These are phyloP conservation scores for Upupa epops DNA, from an alignment of 2,113 vertebrate genomes.

Conservation along the genomic window DNA sequence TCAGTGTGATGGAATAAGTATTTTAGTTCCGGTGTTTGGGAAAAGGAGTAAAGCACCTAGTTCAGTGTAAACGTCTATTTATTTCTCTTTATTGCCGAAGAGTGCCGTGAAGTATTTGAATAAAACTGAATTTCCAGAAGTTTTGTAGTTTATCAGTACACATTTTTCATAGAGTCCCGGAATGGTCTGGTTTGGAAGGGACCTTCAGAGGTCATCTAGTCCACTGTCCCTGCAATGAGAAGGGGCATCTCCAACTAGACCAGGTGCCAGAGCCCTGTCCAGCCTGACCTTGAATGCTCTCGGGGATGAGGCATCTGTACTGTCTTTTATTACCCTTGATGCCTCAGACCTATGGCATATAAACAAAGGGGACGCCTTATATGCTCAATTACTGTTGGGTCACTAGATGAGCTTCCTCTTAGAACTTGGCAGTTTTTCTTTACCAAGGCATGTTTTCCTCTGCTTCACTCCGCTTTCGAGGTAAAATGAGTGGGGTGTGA, in stretches of 20 bases:
- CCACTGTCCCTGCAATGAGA: too few species aligned
- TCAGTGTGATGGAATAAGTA: neutral
- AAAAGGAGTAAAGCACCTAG: neutral
- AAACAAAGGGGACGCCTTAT: neutral
- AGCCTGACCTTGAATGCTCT: too few species aligned
- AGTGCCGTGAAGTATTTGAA: conserved; percentile 24
- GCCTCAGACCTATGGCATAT: neutral
- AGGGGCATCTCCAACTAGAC: too few species aligned
- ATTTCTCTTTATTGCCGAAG: conserved; percentile 9
- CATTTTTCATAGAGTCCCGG: neutral
- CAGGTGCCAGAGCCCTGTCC: too few species aligned
- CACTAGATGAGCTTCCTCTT: neutral
- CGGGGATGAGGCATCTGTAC: neutral
- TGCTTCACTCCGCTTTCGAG: neutral
- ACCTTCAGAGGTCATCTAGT: too few species aligned
- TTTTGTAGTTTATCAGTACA: conserved; percentile 42
- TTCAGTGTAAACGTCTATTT: neutral
- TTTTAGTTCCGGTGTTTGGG: neutral
- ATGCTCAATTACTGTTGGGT: neutral
- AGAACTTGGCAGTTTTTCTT: neutral
- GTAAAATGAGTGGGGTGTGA: neutral
- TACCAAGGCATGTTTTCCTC: neutral
- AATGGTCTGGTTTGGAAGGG: too few species aligned
- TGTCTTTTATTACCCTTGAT: neutral
- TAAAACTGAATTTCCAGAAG: conserved; percentile 50